A percentile compares a stretch with the other conserved stretches of the same genome.
phyloP scores from a whole-genome alignment of 1,140 invertebrate species.

The Neodiprion pinetum region DNA sequence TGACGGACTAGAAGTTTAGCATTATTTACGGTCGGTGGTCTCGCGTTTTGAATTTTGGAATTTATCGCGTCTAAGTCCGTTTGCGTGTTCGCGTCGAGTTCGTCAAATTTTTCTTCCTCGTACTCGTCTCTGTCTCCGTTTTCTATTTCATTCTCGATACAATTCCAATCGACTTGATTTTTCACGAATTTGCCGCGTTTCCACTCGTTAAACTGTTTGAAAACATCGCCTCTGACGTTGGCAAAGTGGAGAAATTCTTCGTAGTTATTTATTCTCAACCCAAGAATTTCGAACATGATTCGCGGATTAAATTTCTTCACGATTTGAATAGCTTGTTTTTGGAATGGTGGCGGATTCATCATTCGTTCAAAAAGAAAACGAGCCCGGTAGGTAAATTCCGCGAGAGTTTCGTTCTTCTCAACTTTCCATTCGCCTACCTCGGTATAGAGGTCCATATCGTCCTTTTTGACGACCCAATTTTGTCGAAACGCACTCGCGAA shows the following conservation, averaged over 20 bases:
- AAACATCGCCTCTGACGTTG: constrained; percentile 18
- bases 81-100: constrained; percentile 6
- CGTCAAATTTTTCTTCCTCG: neutral
- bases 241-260: constrained; percentile 21
- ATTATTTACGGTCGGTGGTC: neutral
- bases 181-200: neutral
- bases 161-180: constrained; percentile 1
- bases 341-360: no score
- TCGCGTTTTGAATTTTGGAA: neutral
- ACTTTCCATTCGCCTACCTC: constrained; percentile 9
- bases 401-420: no score
- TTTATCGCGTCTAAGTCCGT: neutral
- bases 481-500: constrained; percentile 16
- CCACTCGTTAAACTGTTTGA: neutral
- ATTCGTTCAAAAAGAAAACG: constrained; percentile 19
- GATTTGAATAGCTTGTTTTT: no score
- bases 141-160: constrained; percentile 1
- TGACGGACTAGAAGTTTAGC: neutral
- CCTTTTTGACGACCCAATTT: constrained; percentile 21
- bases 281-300: constrained; percentile 6
- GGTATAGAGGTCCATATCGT: constrained; percentile 18
- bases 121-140: neutral
- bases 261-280: constrained; percentile 15
- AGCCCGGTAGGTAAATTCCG: no score
- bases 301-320: no score